phyloP scores from a whole-genome alignment of 2,113 vertebrate species.

The Platysteira castanea region DNA sequence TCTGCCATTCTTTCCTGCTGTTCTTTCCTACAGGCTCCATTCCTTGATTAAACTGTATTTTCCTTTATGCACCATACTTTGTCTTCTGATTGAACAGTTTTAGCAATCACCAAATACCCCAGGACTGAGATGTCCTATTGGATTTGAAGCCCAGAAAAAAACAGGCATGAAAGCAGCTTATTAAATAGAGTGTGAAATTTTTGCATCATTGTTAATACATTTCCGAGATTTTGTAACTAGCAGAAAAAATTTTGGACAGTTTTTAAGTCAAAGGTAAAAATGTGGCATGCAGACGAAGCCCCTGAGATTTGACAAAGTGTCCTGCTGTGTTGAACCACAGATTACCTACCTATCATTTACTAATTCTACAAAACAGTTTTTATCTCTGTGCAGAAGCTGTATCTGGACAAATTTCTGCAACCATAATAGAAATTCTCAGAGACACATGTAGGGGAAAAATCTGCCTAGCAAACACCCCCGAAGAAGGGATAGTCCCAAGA shows the following conservation, averaged over 20 bases:
- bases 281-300: fast-evolving
- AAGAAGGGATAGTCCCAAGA: background rate
- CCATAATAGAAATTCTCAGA: background rate
- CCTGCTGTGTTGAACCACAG: background rate
- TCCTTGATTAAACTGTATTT: conserved; percentile 12
- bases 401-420: background rate
- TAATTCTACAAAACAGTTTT: background rate
- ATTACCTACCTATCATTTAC: background rate
- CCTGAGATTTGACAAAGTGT: background rate
- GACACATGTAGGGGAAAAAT: background rate
- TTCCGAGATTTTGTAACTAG: background rate
- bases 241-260: background rate
- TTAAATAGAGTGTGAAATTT: background rate
- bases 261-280: background rate
- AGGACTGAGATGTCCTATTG: background rate
- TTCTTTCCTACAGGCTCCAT: background rate
- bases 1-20: background rate
- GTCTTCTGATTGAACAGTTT: background rate
- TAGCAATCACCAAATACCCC: background rate
- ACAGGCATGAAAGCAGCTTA: background rate
- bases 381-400: background rate
- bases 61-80: fast-evolving
- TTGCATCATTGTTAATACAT: background rate
- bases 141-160: background rate
- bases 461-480: background rate